phyloP scores from a whole-genome alignment of 2,888 invertebrate genomes.

The Ceramica pisi region DNA sequence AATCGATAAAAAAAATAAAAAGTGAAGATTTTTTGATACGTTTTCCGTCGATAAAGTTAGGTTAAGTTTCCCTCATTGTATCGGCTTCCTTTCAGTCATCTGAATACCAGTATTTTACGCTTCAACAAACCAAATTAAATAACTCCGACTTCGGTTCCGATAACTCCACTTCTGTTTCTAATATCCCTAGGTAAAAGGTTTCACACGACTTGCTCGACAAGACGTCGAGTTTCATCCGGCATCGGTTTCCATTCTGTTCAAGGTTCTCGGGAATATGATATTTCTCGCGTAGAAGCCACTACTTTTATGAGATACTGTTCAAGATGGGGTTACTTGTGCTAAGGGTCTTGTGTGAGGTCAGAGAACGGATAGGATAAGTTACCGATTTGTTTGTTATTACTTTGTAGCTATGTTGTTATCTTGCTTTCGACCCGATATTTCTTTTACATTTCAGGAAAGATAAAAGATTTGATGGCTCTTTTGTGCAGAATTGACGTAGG shows the following conservation, averaged over 20 bases:
- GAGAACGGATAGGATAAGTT: neutral
- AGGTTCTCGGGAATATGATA: slow-evolving; percentile 44
- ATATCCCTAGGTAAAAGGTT: neutral
- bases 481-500: too few species aligned
- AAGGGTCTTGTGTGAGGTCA: slow-evolving; percentile 15
- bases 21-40: too few species aligned
- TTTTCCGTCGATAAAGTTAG: too few species aligned
- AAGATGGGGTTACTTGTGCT: slow-evolving; percentile 22
- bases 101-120: too few species aligned
- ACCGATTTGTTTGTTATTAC: slow-evolving; percentile 1
- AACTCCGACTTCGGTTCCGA: too few species aligned
- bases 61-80: too few species aligned
- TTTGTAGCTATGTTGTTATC: neutral
- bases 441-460: neutral
- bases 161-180: too few species aligned
- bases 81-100: too few species aligned
- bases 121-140: too few species aligned
- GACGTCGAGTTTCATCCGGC: slow-evolving; percentile 43
- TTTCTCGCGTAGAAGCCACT: slow-evolving; percentile 24
- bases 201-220: slow-evolving; percentile 7
- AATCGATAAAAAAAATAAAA: too few species aligned
- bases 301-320: slow-evolving; percentile 24
- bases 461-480: neutral
- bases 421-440: neutral
- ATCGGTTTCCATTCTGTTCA: slow-evolving; percentile 37